Evolutionary conservation across 35 echinoderm and acorn worm genomes (phyloP).

Genomic region (Patiria miniata): DNA sequence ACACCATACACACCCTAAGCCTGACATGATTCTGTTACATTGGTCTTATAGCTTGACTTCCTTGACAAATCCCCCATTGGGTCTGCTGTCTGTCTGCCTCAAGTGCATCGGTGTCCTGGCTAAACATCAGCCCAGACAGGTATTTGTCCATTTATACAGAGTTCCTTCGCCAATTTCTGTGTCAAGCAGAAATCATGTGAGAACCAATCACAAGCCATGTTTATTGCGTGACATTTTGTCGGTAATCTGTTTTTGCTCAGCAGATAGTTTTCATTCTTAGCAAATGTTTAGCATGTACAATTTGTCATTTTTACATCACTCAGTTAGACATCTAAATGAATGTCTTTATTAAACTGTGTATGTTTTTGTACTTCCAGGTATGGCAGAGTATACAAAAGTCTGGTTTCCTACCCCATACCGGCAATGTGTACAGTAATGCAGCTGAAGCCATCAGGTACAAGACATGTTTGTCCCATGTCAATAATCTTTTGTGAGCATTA

Average conservation of each 20-base stretch:
- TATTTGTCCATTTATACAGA: constrained; percentile 19
- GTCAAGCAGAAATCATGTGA: too few relatives aligned
- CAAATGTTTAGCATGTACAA: background rate
- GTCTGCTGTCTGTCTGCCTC: constrained; percentile 76
- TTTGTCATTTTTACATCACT: background rate
- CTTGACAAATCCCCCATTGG: constrained; percentile 55
- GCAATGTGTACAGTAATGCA: constrained; percentile 86
- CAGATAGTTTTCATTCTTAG: background rate
- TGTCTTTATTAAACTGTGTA: background rate
- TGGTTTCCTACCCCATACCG: constrained; percentile 88
- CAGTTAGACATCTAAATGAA: background rate
- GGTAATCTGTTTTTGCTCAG: too few relatives aligned
- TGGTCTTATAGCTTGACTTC: constrained; percentile 47
- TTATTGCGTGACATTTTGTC: too few relatives aligned
- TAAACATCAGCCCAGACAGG: constrained; percentile 70
- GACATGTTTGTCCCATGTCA: too few relatives aligned
- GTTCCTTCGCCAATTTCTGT: too few relatives aligned
- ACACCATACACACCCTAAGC: too few relatives aligned
- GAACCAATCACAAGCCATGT: too few relatives aligned
- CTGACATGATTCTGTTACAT: background rate
- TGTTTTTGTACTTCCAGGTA: constrained; percentile 47
- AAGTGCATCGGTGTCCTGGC: constrained; percentile 81
- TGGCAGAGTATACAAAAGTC: constrained; percentile 76
- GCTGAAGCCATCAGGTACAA: constrained; percentile 76
- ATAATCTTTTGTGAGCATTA: too few relatives aligned